Percentiles rank a stretch among this genome's conserved stretches.
Evolutionary conservation across 2,797 vertebrate species (phyloP).

Genomic region (Liasis olivaceus): DNA sequence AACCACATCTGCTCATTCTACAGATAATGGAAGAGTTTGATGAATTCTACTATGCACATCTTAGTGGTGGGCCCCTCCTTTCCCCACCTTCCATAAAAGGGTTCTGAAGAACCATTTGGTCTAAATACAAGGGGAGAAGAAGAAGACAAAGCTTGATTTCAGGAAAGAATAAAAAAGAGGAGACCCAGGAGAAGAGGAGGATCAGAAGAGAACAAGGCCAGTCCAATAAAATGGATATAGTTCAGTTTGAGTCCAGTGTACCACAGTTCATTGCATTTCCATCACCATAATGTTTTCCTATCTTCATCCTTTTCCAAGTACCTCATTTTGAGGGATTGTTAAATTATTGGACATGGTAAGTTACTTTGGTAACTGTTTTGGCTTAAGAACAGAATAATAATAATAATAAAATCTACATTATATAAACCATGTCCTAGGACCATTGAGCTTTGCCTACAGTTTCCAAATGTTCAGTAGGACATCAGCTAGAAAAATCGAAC

Average conservation of each 20-base stretch:
- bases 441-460: neutral
- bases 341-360: neutral
- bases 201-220: neutral
- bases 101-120: neutral
- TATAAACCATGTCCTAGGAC: neutral
- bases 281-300: neutral
- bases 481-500: neutral
- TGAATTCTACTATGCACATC: neutral
- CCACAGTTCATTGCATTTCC: neutral
- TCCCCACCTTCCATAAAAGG: neutral
- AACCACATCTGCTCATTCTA: neutral
- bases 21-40: neutral
- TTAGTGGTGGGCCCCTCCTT: neutral
- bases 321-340: neutral
- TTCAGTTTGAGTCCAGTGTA: too few relatives aligned
- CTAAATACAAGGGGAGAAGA: neutral
- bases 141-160: neutral
- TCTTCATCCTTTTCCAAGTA: neutral
- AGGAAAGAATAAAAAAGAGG: neutral
- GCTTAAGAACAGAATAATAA: neutral
- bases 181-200: neutral
- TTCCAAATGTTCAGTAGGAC: neutral
- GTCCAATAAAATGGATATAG: neutral
- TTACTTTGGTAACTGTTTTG: neutral
- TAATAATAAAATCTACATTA: neutral